Evolutionary conservation across 2,888 invertebrate species (phyloP), one percentile per base, ranked within the genome.

Genomic region (Scelioninae gen. 2): DNA sequence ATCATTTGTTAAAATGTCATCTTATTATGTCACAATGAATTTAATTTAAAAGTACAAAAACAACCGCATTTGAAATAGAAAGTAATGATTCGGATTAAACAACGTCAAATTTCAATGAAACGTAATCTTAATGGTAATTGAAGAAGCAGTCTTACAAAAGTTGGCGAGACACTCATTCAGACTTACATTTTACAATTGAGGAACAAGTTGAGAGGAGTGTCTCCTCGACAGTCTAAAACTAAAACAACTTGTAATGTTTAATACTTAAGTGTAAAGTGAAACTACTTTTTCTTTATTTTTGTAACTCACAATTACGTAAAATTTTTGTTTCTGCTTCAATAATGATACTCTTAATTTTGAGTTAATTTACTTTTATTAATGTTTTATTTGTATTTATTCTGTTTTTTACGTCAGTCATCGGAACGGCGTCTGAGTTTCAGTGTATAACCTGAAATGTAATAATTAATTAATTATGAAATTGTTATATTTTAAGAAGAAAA

Each of bases 211-310:
- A 76, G 69, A 75, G 70, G 45, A 68, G 43, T 50, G 57, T 61
- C 53, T 61, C 46, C 79, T 76, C 37, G 50, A 77, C 78, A 81
- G 60, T 77, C 78, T 81, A 81, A 67, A 76, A 76, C 77, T 71
- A 75, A 79, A 80, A 33, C 16, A 58, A 43, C 72, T 77, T 58
- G 41, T 75, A 72, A 71, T 55, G 41, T 39, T 19, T 74, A 72
- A 73, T 76, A 70, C 69, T 78, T 77, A 72, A 74, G 73, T 69
- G 68, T 68, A 70, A 33, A 71, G 75, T 31, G 2, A 60, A 43
- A 60, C 10, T 2, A 43, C 74, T 55, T 5, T 39, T 39, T 35
- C 50, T 60, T 45, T 61, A 50, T 37, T 22, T 53, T 7, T 33
- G 7, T n/a, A 7, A 22, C 9, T 43, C 22, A 25, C 13, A 6